A percentile compares a stretch with the other conserved stretches of the same genome.
phyloP scores from a whole-genome alignment of 2,113 vertebrate species.

The Tonatia bakeri region DNA sequence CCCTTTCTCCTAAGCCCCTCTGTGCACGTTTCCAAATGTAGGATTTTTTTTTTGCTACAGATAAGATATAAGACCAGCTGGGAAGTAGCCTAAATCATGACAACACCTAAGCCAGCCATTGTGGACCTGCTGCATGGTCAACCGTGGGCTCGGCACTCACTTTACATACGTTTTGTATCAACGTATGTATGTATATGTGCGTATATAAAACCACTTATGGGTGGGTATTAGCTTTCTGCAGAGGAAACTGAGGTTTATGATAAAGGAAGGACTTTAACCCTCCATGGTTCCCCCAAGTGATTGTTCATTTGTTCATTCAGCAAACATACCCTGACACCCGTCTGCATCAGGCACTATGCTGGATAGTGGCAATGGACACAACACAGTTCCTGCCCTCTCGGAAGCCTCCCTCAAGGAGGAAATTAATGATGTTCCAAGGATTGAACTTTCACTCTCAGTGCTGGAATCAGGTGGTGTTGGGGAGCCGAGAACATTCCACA shows the following conservation, averaged over 20 bases:
- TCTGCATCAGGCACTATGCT: neutral
- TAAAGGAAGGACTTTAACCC: neutral
- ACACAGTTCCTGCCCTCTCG: neutral
- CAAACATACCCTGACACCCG: too few relatives aligned
- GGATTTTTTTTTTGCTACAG: neutral
- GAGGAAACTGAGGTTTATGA: neutral
- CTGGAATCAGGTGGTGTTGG: neutral
- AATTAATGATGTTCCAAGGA: too few relatives aligned
- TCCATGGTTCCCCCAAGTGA: neutral
- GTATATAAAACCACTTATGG: neutral
- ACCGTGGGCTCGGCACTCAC: neutral
- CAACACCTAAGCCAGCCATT: neutral
- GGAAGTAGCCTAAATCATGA: neutral
- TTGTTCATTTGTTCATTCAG: neutral
- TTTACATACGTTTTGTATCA: neutral
- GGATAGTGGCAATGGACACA: neutral
- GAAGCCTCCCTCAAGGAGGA: neutral
- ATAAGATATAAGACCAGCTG: neutral
- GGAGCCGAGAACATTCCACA: neutral
- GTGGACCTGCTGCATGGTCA: neutral
- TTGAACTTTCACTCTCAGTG: neutral
- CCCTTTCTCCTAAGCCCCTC: neutral
- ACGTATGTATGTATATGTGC: neutral
- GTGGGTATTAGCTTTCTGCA: neutral
- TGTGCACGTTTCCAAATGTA: neutral